phyloP scores from a whole-genome alignment of 1,140 invertebrate genomes.

The Temnothorax curvispinosus region DNA sequence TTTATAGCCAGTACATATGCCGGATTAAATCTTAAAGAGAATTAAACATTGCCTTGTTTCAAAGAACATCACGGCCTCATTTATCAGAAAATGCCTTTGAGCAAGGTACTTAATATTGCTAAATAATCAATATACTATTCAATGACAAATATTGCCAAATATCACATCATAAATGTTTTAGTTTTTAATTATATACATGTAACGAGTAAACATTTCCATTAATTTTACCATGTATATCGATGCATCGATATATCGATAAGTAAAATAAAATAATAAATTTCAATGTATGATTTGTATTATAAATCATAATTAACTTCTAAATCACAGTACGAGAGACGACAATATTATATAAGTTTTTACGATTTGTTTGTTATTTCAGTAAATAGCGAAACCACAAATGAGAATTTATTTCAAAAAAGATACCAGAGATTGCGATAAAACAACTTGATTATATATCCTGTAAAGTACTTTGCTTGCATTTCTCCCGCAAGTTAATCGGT shows the following conservation, averaged over 20 bases:
- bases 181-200: not conserved
- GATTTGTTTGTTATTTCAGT: not conserved
- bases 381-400: not conserved
- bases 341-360: not conserved
- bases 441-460: conserved; percentile 6
- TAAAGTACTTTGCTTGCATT: conserved; percentile 11
- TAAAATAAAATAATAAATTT: not conserved
- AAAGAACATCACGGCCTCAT: not conserved
- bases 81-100: not conserved
- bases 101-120: not conserved
- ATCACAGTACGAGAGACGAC: not conserved
- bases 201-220: not conserved
- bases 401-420: not conserved
- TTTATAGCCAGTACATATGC: not conserved
- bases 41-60: conserved; percentile 19
- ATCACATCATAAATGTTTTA: not conserved
- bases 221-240: not conserved
- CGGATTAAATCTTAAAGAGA: conserved; percentile 17
- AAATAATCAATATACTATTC: not conserved
- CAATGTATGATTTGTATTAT: not conserved
- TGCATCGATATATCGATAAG: too few species aligned
- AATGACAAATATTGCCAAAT: not conserved
- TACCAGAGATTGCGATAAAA: not conserved
- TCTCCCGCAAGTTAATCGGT: conserved; percentile 36
- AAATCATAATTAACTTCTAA: conserved; percentile 16